Base-by-base conservation (phyloP, 2,797 vertebrate species). In the Anabacerthia variegaticeps region DNA sequence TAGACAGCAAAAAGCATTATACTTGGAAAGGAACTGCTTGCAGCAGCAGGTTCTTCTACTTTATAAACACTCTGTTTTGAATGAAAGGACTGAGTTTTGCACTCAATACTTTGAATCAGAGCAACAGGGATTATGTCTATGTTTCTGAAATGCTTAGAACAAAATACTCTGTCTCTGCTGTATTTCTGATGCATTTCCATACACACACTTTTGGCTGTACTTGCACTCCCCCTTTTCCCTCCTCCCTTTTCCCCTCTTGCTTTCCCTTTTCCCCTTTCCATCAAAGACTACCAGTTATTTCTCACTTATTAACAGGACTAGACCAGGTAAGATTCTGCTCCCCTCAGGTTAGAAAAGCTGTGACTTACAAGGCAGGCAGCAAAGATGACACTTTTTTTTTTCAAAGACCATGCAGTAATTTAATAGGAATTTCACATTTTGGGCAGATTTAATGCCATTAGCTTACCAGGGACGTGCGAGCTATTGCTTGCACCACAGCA, bases 401-500 rank as follows among this genome's bases (percentile, higher is more conserved):
- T 81, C 69, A 72, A 75, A 83, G 43, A 6, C 21, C 15, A 34
- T 12, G n/a, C 23, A 46, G 83, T 36, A 36, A 54, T 20, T 66
- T 20, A 58, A 68, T 4, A 72, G 66, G 49, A 51, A 78, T 78
- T 85, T 28, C 88, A 62, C 66, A 41, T 81, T 92, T 4, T 3
- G 5, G 68, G 71, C 34, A 74, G 48, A 52, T 75, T 68, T 59
- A 15, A 46, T n/a, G 46, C 34, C 37, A 13, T 55, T 48, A 59
- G 59, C 98, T 97, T 98, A 99, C 99, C 99, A 98, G 96, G 84
- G 99, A 99, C 0, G 97, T 98, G 69, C 94, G 98, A 87, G 98
- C 98, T 97, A 99, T 98, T 27, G 99, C 98, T 55, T 98, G 98
- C 52, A 99, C 98, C 93, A 99, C 98, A 1, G 99, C 99, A 30